Conservation (phyloP, 1,140 invertebrate species). For the Aplysia californica region DNA sequence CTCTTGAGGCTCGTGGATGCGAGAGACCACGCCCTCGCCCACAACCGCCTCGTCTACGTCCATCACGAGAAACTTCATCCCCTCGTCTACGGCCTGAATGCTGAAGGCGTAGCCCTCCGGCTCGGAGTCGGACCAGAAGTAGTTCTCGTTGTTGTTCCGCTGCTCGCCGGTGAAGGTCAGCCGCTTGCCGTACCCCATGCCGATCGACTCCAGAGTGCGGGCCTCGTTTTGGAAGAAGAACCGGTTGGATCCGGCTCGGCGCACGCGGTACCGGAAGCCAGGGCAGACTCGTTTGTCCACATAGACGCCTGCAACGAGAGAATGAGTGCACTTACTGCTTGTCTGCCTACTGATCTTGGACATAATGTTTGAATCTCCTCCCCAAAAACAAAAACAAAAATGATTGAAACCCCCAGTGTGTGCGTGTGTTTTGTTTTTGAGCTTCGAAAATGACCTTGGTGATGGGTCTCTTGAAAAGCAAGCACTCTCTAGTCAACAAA, state of each 20-base stretch:
- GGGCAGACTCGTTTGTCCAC: conserved; percentile 79
- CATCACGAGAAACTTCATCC: conserved; percentile 77
- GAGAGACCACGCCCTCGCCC: conserved; percentile 43
- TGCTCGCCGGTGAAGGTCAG: conserved; percentile 78
- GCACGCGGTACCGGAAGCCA: conserved; percentile 80
- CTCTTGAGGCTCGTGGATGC: conserved; percentile 48
- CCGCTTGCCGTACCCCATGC: conserved; percentile 81
- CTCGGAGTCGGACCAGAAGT: conserved; percentile 84
- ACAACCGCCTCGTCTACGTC: conserved; percentile 73
- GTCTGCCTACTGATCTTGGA: no score
- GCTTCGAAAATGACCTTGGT: no score
- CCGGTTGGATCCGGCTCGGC: conserved; percentile 72
- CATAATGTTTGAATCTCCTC: no score
- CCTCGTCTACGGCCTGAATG: conserved; percentile 74
- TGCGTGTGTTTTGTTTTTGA: no score
- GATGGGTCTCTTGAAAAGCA: no score
- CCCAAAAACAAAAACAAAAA: no score
- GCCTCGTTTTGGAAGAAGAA: conserved; percentile 77
- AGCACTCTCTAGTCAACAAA: no score
- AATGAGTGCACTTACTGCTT: conserved; percentile 25
- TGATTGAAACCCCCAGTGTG: no score
- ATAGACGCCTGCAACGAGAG: conserved; percentile 74
- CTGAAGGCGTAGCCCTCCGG: conserved; percentile 80
- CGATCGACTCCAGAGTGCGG: conserved; percentile 75
- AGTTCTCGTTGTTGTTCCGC: conserved; percentile 73